These are phyloP conservation scores for Papilio gigon DNA, from an alignment of 2,888 invertebrate genomes.

Conservation along the genomic window DNA sequence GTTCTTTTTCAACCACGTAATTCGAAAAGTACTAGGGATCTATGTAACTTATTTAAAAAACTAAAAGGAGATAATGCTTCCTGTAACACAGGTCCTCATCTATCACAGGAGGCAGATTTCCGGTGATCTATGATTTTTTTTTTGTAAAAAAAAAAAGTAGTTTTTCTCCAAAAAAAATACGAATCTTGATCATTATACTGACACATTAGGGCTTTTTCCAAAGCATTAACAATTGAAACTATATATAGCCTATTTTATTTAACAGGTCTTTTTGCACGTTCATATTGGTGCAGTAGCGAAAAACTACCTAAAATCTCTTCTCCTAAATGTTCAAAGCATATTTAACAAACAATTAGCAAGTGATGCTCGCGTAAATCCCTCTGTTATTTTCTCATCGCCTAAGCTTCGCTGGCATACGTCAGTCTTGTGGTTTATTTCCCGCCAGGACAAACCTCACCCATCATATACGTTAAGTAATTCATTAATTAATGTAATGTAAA, in stretches of 20 bases:
- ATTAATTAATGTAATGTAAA: neutral
- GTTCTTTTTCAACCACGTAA: too few relatives aligned
- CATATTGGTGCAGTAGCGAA: neutral
- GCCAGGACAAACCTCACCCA: slow-evolving; percentile 3
- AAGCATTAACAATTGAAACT: neutral
- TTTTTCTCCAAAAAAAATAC: too few relatives aligned
- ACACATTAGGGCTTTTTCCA: neutral
- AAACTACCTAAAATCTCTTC: neutral
- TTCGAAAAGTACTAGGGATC: too few relatives aligned
- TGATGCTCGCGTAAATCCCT: slow-evolving; percentile 11
- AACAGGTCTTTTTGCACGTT: neutral
- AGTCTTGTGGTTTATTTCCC: slow-evolving; percentile 1
- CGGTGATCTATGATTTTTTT: too few relatives aligned
- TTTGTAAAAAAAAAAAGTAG: too few relatives aligned
- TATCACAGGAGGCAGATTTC: too few relatives aligned
- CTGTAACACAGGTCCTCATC: too few relatives aligned
- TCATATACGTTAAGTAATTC: neutral
- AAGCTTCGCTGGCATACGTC: neutral
- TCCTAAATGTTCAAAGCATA: neutral
- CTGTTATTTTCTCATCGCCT: neutral
- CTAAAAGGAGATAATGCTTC: too few relatives aligned
- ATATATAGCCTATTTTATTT: neutral
- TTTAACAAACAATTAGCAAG: neutral
- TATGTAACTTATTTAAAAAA: too few relatives aligned
- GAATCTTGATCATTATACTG: too few relatives aligned